Evolutionary conservation across 2,888 invertebrate genomes (phyloP).

Genomic region (Pomacea canaliculata): DNA sequence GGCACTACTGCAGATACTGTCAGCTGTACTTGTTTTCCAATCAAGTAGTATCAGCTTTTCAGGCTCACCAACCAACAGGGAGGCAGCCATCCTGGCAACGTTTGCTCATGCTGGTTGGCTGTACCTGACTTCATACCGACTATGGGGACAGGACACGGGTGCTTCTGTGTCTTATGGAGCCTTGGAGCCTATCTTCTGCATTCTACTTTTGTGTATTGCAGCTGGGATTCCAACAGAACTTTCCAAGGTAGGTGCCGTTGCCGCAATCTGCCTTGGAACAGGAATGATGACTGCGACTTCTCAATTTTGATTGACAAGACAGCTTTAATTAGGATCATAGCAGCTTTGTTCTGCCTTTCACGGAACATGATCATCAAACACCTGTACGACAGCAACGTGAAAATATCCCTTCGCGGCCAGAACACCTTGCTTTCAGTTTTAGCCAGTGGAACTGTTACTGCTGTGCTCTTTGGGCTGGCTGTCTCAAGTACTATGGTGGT

Average conservation of each 20-base stretch:
- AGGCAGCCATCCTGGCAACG: conserved; percentile 12
- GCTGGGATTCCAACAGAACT: conserved; percentile 30
- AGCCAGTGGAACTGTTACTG: conserved; percentile 18
- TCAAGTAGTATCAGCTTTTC: conserved; percentile 10
- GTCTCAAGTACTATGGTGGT: conserved; percentile 29
- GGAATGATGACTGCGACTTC: conserved; percentile 29
- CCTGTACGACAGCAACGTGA: conserved; percentile 35
- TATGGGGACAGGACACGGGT: conserved; percentile 6
- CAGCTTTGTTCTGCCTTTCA: conserved; percentile 34
- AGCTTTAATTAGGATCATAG: conserved; percentile 36
- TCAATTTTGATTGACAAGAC: conserved; percentile 25
- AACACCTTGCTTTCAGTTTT: conserved; percentile 23
- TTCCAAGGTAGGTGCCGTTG: conserved; percentile 11
- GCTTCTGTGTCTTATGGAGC: conserved; percentile 5
- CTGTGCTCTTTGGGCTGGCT: conserved; percentile 26
- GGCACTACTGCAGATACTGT: not conserved
- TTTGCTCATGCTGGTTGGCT: conserved; percentile 9
- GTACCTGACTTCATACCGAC: conserved; percentile 13
- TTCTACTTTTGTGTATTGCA: conserved; percentile 32
- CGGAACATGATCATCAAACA: conserved; percentile 37
- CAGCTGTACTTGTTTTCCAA: conserved; percentile 1
- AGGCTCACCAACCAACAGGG: conserved; percentile 19
- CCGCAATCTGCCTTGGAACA: conserved; percentile 29
- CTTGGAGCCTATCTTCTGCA: conserved; percentile 36
- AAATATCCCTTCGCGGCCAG: conserved; percentile 21